Base-by-base conservation (phyloP, 2,113 vertebrate species). In the Chionomys nivalis region DNA sequence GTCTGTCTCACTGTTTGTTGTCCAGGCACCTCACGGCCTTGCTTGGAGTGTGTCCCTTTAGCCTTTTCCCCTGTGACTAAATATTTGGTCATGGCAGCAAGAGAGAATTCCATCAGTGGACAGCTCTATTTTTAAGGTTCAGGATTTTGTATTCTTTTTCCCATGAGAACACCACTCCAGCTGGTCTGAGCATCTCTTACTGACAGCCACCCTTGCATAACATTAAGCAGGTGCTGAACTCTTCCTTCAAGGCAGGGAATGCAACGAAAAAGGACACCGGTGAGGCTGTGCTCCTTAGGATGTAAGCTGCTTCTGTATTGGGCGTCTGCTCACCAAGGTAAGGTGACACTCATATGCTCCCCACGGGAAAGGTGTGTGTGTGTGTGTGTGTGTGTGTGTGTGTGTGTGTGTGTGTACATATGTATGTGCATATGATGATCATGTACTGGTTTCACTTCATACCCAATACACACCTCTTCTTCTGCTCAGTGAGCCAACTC, bases 21-120 rank as follows among this genome's bases (percentile, higher is more conserved):
- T 83, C 89, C 11, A 44, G 94, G 79, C 16, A 76, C 61, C 66
- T 91, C 63, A 7, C 47, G 94, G 94, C 90, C 82, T 93, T 65
- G 75, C 55, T 73, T 73, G 76, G 90, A 63, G 33, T 94, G 94
- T 87, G 42, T 95, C 85, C 39, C 68, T 96, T 93, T 36, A 49
- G 70, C 92, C 70, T 1, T 82, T 88, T 93, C 95, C 65, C 90
- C 66, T 5, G 95, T 82, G 93, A 95, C 92, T 83, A 87, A 97
- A 95, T 87, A 66, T 92, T 77, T 94, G 85, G 92, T 92, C 91
- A 81, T 8, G 8, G 93, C n/a, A 68, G 24, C 5, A 21, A 72
- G 89, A 94, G 52, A 94, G 90, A 93, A 89, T 90, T 81, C 77
- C 78, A 79, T 92, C n/a, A 33, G 82, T 16, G 42, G 83, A 90